These are phyloP conservation scores for Tetraneura akinire DNA, from an alignment of 1,140 invertebrate species.

Conservation along the genomic window DNA sequence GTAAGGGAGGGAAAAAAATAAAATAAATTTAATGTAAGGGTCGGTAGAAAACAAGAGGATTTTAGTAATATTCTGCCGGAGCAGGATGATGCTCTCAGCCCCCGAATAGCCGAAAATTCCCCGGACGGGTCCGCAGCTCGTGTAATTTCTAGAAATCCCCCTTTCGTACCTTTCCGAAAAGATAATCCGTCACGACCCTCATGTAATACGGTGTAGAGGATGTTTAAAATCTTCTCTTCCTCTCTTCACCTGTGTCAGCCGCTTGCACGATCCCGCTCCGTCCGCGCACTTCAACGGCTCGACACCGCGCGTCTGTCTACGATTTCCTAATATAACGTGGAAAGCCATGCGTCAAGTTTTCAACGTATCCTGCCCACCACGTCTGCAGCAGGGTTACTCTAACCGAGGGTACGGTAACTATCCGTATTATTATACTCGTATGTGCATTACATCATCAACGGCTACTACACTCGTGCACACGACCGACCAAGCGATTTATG, in stretches of 20 bases:
- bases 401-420: no score
- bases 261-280: not conserved
- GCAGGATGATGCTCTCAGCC: not conserved
- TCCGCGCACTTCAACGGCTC: not conserved
- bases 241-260: not conserved
- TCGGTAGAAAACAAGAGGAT: constrained; percentile 45
- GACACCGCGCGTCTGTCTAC: not conserved
- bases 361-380: not conserved
- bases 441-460: no score
- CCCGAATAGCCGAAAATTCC: constrained; percentile 45
- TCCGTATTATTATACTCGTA: no score
- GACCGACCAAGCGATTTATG: no score
- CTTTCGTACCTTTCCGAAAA: constrained; percentile 48
- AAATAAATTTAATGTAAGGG: not conserved
- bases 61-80: constrained; percentile 30
- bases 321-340: constrained; percentile 14
- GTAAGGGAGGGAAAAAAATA: not conserved
- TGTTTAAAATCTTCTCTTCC: constrained; percentile 42
- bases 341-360: constrained; percentile 45
- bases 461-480: no score
- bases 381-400: no score
- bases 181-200: constrained; percentile 51
- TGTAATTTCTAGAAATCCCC: constrained; percentile 48
- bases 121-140: not conserved
- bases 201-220: constrained; percentile 35